Base-by-base conservation (phyloP, 2,888 invertebrate genomes). In the Liopterus haemorrhoidalis region DNA sequence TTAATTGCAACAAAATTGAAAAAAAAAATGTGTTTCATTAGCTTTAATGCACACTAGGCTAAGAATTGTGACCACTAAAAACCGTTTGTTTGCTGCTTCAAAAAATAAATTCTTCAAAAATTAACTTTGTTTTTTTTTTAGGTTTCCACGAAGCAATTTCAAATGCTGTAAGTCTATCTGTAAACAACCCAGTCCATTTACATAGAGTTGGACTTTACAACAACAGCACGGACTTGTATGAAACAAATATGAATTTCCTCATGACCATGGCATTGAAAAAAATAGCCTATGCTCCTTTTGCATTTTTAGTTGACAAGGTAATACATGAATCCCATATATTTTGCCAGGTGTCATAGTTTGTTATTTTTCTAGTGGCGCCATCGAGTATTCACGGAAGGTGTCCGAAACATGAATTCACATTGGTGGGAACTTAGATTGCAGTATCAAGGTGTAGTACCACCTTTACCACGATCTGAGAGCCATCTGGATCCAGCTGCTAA, bases 61-160 rank as follows among this genome's bases (percentile, higher is more conserved):
- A n/a, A n/a, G n/a, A n/a, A n/a, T n/a, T n/a, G n/a, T n/a, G n/a
- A n/a, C n/a, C n/a, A n/a, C n/a, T n/a, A n/a, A 1, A 11, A 44
- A 11, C 14, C 8, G 27, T 11, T 12, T 18, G n/a, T 14, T 21
- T 28, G 12, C 12, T 24, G 14, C 33, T 27, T 41, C 3, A 12
- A 27, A 22, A 32, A 9, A 12, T 22, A 45, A 14, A 36, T 2
- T 37, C 38, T 22, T 32, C 4, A 8, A 35, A 46, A 32, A 21
- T 15, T 18, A 8, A 3, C 31, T 14, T 24, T 14, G 22, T 49
- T 3, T 46, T 31, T 19, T 50, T 66, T 65, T 19, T 61, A 85
- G 88, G 87, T 5, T 90, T 90, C 61, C 88, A 90, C 58, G 90
- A 90, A 65, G 90, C 87, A 0, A 75, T 90, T 0, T 84, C 90